A percentile compares a stretch with the other conserved stretches of the same genome.
phyloP scores from a whole-genome alignment of 2,797 vertebrate genomes.

The Megaceryle alcyon region DNA sequence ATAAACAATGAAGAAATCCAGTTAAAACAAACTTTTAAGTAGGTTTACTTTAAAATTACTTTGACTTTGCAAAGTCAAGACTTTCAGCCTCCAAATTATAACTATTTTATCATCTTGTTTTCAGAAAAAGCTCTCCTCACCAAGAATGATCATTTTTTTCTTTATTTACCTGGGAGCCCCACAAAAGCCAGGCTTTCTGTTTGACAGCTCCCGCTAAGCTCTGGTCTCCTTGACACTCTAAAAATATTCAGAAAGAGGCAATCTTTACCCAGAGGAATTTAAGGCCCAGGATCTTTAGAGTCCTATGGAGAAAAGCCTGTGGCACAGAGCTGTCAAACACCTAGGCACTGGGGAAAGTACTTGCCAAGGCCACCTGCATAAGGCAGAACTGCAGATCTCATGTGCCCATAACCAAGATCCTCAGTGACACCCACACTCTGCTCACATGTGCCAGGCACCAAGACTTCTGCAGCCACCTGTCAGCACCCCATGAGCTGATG shows the following conservation, averaged over 20 bases:
- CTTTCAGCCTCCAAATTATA: neutral
- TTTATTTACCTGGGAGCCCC: neutral
- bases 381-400: neutral
- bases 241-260: neutral
- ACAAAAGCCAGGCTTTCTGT: neutral
- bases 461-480: neutral
- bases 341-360: neutral
- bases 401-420: fast-evolving
- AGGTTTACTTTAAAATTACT: neutral
- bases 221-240: neutral
- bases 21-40: neutral
- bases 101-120: neutral
- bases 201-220: neutral
- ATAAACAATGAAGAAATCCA: neutral
- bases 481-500: neutral
- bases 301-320: neutral
- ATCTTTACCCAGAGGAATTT: neutral
- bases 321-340: fast-evolving
- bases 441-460: fast-evolving
- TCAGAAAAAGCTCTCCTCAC: neutral
- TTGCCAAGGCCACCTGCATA: neutral
- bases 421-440: fast-evolving
- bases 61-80: neutral
- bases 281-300: neutral
- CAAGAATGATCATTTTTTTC: neutral